These are phyloP conservation scores for Clytia hemisphaerica DNA, from an alignment of 30 jellyfish, hydroid and myxozoan genomes.

Conservation along the genomic window DNA sequence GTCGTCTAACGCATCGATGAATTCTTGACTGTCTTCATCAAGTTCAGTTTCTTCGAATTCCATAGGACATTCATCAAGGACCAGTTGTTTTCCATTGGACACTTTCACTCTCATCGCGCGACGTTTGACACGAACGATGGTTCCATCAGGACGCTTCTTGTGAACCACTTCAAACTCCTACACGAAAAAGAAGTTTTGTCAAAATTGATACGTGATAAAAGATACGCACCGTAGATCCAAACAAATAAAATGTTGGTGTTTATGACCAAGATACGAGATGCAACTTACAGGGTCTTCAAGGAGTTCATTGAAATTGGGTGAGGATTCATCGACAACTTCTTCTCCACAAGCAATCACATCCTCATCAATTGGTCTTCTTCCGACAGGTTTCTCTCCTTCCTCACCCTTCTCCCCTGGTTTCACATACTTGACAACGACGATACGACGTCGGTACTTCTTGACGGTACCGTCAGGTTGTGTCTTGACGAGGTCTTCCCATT, in stretches of 20 bases:
- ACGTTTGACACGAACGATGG: slow-evolving; percentile 47
- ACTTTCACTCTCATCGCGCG: slow-evolving; percentile 40
- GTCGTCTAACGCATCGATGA: no score
- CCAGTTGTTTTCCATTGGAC: no score
- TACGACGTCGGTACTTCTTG: background rate
- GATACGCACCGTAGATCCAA: no score
- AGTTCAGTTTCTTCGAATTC: slow-evolving; percentile 55
- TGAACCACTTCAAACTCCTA: slow-evolving; percentile 22
- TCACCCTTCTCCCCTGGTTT: background rate
- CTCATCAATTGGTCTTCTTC: background rate
- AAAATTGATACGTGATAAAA: no score
- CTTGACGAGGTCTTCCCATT: background rate
- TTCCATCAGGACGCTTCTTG: slow-evolving; percentile 34
- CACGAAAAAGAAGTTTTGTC: no score
- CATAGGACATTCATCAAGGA: slow-evolving; percentile 16
- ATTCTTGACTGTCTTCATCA: slow-evolving; percentile 31
- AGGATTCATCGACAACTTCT: background rate
- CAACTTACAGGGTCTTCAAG: no score
- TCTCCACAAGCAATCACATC: background rate
- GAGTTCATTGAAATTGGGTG: no score
- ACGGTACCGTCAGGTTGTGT: background rate
- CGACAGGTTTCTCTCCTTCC: background rate
- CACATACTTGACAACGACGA: background rate
- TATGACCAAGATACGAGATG: no score
- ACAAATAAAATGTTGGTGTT: no score